These are phyloP conservation scores for Aplysia californica DNA, from an alignment of 1,140 invertebrate genomes.

Conservation along the genomic window DNA sequence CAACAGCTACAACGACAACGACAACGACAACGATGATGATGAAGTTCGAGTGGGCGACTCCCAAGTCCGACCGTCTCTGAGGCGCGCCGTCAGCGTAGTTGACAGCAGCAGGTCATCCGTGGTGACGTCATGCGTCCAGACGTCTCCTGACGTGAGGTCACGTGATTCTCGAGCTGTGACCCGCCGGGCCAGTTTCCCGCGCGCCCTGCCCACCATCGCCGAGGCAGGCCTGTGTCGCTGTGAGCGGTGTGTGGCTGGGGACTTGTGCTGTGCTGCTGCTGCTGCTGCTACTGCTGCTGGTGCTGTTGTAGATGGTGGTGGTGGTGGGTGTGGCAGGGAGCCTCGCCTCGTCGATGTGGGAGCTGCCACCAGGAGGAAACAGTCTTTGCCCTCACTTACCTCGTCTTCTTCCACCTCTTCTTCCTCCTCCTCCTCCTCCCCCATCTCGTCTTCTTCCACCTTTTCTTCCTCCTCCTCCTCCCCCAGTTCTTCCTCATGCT, in stretches of 20 bases:
- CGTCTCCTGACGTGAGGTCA: no score
- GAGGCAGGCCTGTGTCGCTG: conserved; percentile 37
- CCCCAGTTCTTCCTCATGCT: conserved; percentile 22
- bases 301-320: not conserved
- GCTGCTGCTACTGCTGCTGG: not conserved
- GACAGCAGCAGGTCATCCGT: no score
- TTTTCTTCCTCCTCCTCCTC: conserved; percentile 21
- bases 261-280: not conserved
- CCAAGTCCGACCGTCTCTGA: no score
- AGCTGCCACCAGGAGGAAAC: no score
- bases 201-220: no score
- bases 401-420: conserved; percentile 20
- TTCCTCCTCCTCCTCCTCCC: conserved; percentile 23
- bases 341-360: not conserved
- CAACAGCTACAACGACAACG: no score
- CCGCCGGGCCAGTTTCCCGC: no score
- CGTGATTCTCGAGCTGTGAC: no score
- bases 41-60: no score
- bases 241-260: not conserved
- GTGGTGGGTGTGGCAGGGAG: not conserved
- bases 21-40: no score
- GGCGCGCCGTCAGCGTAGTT: no score
- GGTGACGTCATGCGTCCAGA: no score
- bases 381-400: conserved; percentile 15
- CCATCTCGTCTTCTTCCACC: conserved; percentile 25